These are phyloP conservation scores for Hylaeus volcanicus DNA, from an alignment of 1,140 invertebrate species.

Conservation along the genomic window DNA sequence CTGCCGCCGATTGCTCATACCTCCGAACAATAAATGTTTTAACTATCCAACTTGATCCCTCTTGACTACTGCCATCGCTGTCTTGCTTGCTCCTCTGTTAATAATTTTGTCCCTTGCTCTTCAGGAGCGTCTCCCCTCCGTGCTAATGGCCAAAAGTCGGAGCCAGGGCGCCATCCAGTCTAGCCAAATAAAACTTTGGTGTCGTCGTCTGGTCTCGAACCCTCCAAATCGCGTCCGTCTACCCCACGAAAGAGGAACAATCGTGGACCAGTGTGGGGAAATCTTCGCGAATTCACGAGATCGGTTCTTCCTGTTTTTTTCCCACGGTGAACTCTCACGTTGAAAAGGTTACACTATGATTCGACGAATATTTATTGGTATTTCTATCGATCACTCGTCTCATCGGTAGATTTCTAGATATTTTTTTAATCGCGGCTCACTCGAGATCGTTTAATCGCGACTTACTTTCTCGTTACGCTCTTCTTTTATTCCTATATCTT, in stretches of 20 bases:
- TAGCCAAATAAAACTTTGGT: conserved; percentile 69
- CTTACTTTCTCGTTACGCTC: too few relatives aligned
- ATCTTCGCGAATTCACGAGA: neutral
- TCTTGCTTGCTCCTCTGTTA: neutral
- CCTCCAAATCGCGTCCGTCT: neutral
- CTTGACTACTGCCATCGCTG: neutral
- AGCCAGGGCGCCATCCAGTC: conserved; percentile 63
- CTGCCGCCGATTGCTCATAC: neutral
- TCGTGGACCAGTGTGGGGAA: neutral
- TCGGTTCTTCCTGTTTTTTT: neutral
- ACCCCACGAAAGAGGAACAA: neutral
- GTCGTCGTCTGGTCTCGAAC: conserved; percentile 47
- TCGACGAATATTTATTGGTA: neutral
- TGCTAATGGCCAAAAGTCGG: conserved; percentile 51
- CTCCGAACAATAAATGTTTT: conserved; percentile 27
- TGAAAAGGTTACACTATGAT: neutral
- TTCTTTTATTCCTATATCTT: too few relatives aligned
- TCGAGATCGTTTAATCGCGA: too few relatives aligned
- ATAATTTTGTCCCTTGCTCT: conserved; percentile 15
- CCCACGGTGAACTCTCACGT: neutral
- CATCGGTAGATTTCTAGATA: neutral
- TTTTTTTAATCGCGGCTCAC: too few relatives aligned
- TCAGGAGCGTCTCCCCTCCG: conserved; percentile 23
- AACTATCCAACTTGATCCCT: conserved; percentile 21
- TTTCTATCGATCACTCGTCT: neutral